Conservation (phyloP, 2,888 invertebrate species). For the Microplitis manilae region DNA sequence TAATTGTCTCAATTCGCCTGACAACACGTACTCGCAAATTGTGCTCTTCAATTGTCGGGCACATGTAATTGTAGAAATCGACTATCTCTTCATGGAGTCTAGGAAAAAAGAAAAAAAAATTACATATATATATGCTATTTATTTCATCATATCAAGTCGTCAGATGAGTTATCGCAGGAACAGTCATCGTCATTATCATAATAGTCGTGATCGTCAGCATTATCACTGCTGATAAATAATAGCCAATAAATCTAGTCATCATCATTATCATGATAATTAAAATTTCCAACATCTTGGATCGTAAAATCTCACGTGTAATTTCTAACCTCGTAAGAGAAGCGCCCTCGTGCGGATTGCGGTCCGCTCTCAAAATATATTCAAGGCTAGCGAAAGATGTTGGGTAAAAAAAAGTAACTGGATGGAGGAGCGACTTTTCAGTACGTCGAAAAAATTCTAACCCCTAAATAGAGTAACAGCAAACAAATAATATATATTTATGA, state of each 20-base stretch:
- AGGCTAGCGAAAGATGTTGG: constrained; percentile 39
- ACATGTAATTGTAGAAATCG: constrained; percentile 96
- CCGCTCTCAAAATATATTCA: constrained; percentile 42
- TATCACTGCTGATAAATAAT: not conserved
- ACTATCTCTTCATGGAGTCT: constrained; percentile 98
- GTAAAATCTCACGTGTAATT: constrained; percentile 38
- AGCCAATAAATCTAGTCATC: not conserved
- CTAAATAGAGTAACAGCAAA: constrained; percentile 42
- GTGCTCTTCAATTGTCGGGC: constrained; percentile 93
- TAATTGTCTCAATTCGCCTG: constrained; percentile 88
- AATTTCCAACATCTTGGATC: constrained; percentile 4
- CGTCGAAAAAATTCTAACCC: constrained; percentile 10
- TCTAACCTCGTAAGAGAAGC: constrained; percentile 33
- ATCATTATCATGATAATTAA: too few relatives aligned
- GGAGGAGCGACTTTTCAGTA: constrained; percentile 30
- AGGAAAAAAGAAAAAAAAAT: constrained; percentile 49
- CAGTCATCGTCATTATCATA: too few relatives aligned
- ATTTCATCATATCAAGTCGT: not conserved
- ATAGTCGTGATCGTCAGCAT: too few relatives aligned
- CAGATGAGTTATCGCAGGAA: too few relatives aligned
- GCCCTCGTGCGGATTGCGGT: constrained; percentile 37
- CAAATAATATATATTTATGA: constrained; percentile 27
- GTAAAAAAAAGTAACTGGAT: constrained; percentile 26
- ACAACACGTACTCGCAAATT: constrained; percentile 91
- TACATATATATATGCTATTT: not conserved